These are phyloP conservation scores for fruit fly (Drosophila melanogaster) DNA, from an alignment of 1,140 invertebrate species.

Conservation along the genomic window DNA sequence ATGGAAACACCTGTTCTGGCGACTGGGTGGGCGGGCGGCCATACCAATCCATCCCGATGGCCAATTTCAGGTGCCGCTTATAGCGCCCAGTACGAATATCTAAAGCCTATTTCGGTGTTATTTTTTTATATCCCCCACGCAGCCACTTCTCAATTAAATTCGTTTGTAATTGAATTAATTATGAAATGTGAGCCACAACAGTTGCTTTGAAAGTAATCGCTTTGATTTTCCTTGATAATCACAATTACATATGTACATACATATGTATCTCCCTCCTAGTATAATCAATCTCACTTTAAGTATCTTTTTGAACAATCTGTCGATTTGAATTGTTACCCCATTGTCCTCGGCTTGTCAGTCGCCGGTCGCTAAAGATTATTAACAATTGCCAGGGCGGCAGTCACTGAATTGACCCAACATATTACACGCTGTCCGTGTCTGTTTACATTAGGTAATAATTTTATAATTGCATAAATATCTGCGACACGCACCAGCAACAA, in stretches of 20 bases:
- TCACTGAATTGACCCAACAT: constrained; percentile 57
- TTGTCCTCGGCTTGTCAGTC: constrained; percentile 63
- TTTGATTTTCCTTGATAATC: constrained; percentile 16
- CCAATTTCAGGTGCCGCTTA: constrained; percentile 40
- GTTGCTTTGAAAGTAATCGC: constrained; percentile 4
- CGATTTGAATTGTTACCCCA: constrained; percentile 40
- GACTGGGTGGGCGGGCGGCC: constrained; percentile 62
- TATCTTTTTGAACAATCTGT: constrained; percentile 27
- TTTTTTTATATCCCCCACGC: constrained; percentile 3
- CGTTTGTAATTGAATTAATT: constrained; percentile 21
- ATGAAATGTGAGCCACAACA: constrained; percentile 33
- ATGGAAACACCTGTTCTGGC: constrained; percentile 37
- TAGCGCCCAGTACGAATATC: constrained; percentile 43
- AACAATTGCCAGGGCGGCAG: constrained; percentile 55
- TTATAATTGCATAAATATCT: constrained; percentile 77
- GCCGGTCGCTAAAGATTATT: constrained; percentile 71
- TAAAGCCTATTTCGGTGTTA: constrained; percentile 20
- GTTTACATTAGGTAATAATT: constrained; percentile 71
- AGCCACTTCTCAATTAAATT: constrained; percentile 27
- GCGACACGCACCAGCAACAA: constrained; percentile 58
- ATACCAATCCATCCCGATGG: constrained; percentile 1
- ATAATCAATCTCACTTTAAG: constrained; percentile 27
- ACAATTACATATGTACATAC: no score
- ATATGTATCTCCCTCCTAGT: neutral
- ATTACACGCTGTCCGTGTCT: constrained; percentile 49